Base-by-base conservation (phyloP, 2,797 vertebrate genomes). In the Coranthus polyacanthus region DNA sequence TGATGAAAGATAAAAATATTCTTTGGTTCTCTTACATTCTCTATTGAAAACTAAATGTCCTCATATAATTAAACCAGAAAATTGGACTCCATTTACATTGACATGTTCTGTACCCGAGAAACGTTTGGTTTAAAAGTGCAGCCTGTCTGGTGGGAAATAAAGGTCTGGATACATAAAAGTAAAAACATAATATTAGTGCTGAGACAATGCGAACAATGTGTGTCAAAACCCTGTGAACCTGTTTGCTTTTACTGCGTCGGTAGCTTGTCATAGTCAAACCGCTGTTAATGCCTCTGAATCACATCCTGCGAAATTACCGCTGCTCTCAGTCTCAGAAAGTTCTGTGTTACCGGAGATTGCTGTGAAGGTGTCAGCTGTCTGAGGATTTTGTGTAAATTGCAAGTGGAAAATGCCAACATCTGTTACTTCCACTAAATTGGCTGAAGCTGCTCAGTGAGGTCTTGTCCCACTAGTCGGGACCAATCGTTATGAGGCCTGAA, bases 371-470 rank as follows among this genome's bases (percentile, higher is more conserved):
- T 87, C 82, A 70, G 78, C 53, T 68, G 70, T 69, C 78, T 42
- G 60, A 64, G 61, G 76, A 72, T 70, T 62, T 71, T 75, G 64
- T 81, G 87, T 75, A 83, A 87, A 86, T 79, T 72, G 72, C 62
- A 78, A 83, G 72, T 77, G 78, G 75, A 82, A 85, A 91, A 92
- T 76, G 81, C 52, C 84, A 78, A 79, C 86, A 77, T 90, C 83
- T 89, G 82, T 89, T 86, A 80, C 82, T 88, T 88, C 82, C 78
- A 68, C 79, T 77, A 87, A 87, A 90, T 88, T 89, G 88, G 71
- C 73, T 24, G 55, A 75, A 79, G 74, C 53, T 43, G 60, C 55
- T 78, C 60, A 20, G 69, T 68, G 26, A 45, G 70, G 68, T 46
- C 46, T 62, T 68, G 57, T 49, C 78, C 56, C 20, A 34, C 57